Percentiles rank a stretch among this genome's conserved stretches.
phyloP scores from a whole-genome alignment of 2,888 invertebrate genomes.

The Coleophora deauratella region DNA sequence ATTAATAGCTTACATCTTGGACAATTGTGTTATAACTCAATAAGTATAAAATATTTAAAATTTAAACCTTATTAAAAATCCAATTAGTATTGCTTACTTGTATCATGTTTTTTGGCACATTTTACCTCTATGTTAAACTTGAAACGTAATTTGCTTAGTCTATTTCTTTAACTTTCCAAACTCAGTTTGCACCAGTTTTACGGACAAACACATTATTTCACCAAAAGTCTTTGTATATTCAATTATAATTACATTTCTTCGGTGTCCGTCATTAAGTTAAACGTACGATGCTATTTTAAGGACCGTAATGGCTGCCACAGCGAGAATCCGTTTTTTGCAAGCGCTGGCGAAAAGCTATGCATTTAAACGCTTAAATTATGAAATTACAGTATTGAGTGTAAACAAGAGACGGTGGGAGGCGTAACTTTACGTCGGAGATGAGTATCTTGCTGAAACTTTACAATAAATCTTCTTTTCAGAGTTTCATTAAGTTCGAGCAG shows the following conservation, averaged over 20 bases:
- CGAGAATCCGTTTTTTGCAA: constrained; percentile 55
- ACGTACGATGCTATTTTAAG: constrained; percentile 74
- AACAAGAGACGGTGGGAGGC: constrained; percentile 42
- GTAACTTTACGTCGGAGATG: constrained; percentile 11
- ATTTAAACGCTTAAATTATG: constrained; percentile 73
- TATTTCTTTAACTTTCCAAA: background rate
- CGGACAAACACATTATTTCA: constrained; percentile 47
- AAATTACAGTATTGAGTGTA: constrained; percentile 71
- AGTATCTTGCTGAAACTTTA: constrained; percentile 5
- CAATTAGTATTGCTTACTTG: too few relatives aligned
- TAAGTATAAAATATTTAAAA: too few relatives aligned
- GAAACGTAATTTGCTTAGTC: too few relatives aligned
- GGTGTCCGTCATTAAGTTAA: constrained; percentile 73
- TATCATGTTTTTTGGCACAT: too few relatives aligned
- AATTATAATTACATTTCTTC: constrained; percentile 72
- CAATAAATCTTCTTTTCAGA: too few relatives aligned
- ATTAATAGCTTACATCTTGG: constrained; percentile 21
- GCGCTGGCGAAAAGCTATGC: constrained; percentile 70
- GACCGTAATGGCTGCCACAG: constrained; percentile 64
- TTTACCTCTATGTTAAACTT: too few relatives aligned
- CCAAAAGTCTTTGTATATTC: constrained; percentile 69
- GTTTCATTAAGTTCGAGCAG: too few relatives aligned
- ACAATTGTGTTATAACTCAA: too few relatives aligned
- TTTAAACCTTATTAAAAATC: too few relatives aligned
- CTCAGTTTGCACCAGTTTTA: background rate